Base-by-base conservation (phyloP, 1,140 invertebrate species). In the Brachionus koreanus region DNA sequence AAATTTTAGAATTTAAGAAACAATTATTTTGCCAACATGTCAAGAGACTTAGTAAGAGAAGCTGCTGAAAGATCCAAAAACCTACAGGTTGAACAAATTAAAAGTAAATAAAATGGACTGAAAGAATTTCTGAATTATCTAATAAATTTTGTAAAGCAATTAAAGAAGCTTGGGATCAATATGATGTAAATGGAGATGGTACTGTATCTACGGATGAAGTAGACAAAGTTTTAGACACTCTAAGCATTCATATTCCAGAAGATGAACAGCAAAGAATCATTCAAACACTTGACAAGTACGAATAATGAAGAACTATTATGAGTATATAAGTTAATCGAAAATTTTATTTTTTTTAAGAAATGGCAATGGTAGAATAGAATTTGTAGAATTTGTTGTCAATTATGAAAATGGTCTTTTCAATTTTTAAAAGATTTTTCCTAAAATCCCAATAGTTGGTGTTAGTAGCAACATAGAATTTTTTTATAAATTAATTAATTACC, bases 321-420 rank as follows among this genome's bases (percentile, higher is more conserved):
- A 16, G 5, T n/a, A 23, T 19, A 12, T 19, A 19, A 74, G 13
- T 25, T 23, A 25, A 25, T 19, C 10, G 9, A 37, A 61, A 35
- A 79, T 37, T 13, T 46, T 29, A 35, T 39, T 4, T 35, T 39
- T 63, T 19, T 79, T 13, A 13, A 79, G 76, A 65, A 79, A 79
- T 65, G 76, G 49, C 13, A 79, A 79, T 29, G 76, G 76, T 3
- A 61, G n/a, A 12, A 79, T 79, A 35, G 76, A 79, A 49, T 79
- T 79, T 42, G 76, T 79, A 7, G 76, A 79, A 65, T 79, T 79
- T 35, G 76, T 79, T 6, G 35, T 61, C 23, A 57, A 79, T 5
- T 79, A 79, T 65, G 76, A 79, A 79, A 79, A 79, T 25, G 76
- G 76, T 65, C 23, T 79, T 10, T 79, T 79, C 23, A 79, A 57